These are phyloP conservation scores for Mythimna vitellina DNA, from an alignment of 2,888 invertebrate genomes.

Conservation along the genomic window DNA sequence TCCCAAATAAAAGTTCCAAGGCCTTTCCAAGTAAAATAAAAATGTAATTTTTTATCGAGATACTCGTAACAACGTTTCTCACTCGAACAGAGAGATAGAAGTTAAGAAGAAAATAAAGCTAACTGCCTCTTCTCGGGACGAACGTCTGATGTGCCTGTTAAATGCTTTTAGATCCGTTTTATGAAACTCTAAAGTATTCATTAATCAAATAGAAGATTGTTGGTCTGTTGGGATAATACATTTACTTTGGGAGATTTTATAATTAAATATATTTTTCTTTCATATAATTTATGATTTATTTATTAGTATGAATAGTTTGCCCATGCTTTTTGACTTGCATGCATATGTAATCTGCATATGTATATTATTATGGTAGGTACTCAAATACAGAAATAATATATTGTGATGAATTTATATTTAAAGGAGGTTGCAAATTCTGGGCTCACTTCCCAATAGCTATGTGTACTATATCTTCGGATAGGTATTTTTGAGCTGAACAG, in stretches of 20 bases:
- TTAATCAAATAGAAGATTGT: constrained; percentile 7
- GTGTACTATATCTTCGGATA: too few relatives aligned
- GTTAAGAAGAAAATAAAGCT: constrained; percentile 34
- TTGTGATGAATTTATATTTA: too few relatives aligned
- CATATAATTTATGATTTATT: neutral
- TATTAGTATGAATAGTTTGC: too few relatives aligned
- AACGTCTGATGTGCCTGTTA: constrained; percentile 14
- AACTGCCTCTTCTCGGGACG: constrained; percentile 10
- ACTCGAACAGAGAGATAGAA: constrained; percentile 26
- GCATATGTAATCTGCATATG: too few relatives aligned
- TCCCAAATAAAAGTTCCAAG: neutral
- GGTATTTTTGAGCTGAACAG: too few relatives aligned
- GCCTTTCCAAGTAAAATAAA: constrained; percentile 13
- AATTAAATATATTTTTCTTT: neutral
- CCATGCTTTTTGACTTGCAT: too few relatives aligned
- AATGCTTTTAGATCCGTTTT: constrained; percentile 31
- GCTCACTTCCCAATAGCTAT: too few relatives aligned
- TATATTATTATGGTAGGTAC: too few relatives aligned
- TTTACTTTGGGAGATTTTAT: neutral
- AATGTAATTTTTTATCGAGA: constrained; percentile 32
- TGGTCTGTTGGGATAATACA: neutral
- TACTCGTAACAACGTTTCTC: constrained; percentile 3
- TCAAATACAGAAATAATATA: too few relatives aligned
- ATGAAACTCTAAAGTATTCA: constrained; percentile 41
- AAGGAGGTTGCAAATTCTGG: too few relatives aligned